Evolutionary conservation across 2,888 invertebrate species (phyloP).

Genomic region (Luffia ferchaultella): DNA sequence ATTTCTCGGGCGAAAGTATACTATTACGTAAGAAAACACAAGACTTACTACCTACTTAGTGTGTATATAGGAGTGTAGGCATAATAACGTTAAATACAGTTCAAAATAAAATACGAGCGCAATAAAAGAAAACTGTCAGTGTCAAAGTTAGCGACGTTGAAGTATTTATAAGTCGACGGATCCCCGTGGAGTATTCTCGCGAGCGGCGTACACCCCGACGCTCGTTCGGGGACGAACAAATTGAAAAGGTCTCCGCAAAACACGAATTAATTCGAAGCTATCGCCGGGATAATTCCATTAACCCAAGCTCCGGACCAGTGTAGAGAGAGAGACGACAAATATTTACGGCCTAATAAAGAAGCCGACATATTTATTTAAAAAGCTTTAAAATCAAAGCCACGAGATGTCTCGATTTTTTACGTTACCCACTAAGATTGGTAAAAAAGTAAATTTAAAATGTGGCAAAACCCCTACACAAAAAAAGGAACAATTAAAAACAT

Average conservation of each 20-base stretch:
- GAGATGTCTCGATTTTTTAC: no score
- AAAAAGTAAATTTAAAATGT: no score
- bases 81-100: not conserved
- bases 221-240: slow-evolving; percentile 1
- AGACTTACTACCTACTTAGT: no score
- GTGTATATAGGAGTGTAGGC: no score
- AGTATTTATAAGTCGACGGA: not conserved
- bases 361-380: slow-evolving; percentile 20
- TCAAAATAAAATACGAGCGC: not conserved
- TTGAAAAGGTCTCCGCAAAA: slow-evolving; percentile 29
- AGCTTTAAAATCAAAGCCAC: slow-evolving; percentile 6
- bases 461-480: no score
- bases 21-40: no score
- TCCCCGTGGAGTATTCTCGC: no score
- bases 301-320: slow-evolving; percentile 24
- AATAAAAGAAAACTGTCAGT: not conserved
- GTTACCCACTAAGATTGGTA: no score
- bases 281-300: slow-evolving; percentile 48
- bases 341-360: slow-evolving; percentile 40
- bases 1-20: no score
- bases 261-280: slow-evolving; percentile 41
- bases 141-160: not conserved
- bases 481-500: no score
- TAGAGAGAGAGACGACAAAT: slow-evolving; percentile 24
- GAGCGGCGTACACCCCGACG: not conserved